Evolutionary conservation across 2,113 vertebrate genomes (phyloP).

Genomic region (Myrmophylax atrothorax): DNA sequence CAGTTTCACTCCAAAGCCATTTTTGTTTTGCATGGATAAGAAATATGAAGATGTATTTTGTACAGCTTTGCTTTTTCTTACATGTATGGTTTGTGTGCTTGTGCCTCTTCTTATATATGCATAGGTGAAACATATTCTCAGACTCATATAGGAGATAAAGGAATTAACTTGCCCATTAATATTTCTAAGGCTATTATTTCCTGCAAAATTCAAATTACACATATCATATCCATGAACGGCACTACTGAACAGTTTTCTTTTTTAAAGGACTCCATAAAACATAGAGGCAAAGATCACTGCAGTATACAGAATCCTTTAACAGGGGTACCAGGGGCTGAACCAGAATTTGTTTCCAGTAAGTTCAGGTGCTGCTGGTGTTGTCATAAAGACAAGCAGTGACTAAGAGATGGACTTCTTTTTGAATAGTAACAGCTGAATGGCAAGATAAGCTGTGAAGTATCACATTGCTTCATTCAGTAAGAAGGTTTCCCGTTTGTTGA

Average conservation of each 20-base stretch:
- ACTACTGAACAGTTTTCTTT: not conserved
- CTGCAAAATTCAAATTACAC: not conserved
- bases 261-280: not conserved
- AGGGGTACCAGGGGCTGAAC: not conserved
- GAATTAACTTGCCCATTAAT: not conserved
- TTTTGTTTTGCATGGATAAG: not conserved
- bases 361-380: not conserved
- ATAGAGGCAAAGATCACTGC: not conserved
- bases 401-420: not conserved
- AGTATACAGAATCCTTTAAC: not conserved
- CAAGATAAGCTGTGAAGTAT: not conserved
- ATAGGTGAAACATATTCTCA: not conserved
- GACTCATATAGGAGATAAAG: not conserved
- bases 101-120: not conserved
- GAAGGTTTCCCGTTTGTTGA: not conserved
- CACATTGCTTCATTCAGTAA: not conserved
- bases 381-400: not conserved
- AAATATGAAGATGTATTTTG: not conserved
- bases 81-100: not conserved
- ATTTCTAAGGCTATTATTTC: not conserved
- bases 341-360: not conserved
- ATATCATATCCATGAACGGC: not conserved
- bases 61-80: not conserved
- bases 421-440: not conserved
- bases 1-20: not conserved